Base-by-base conservation (phyloP, 2,113 vertebrate genomes). In the Cyprinodon brontotheroides region DNA sequence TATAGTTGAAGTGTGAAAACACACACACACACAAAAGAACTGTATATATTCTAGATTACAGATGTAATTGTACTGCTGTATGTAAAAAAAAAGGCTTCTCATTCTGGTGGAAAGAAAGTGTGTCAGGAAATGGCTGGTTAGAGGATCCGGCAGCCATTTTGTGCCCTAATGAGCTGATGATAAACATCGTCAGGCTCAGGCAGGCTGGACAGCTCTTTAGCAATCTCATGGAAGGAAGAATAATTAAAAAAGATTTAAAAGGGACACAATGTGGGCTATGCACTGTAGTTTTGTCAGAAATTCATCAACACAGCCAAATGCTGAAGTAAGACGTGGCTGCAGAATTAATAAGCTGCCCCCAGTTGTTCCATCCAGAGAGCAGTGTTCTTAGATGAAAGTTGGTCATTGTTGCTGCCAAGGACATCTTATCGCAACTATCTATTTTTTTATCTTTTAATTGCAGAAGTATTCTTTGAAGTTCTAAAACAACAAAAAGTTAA, bases 311-410 rank as follows among this genome's bases (percentile, higher is more conserved):
- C 65, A 70, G 76, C 40, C 8, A 62, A 59, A 66, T 38, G 70
- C 10, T 59, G 70, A 72, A 78, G 72, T 78, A 81, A 75, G 70
- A 65, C 74, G 47, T 72, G 47, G 72, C 83, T 50, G 71, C 71
- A 60, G 79, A 93, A 80, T 89, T 90, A 94, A 93, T 91, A 91
- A 93, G 93, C 88, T 74, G 62, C 82, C 87, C 89, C 85, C 87
- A 86, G 81, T 89, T 75, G 83, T 87, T 92, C 60, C 82, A 89
- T 80, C 60, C 84, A 75, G 80, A 90, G 74, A 72, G 72, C 59
- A 69, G 64, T 43, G 61, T 77, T 50, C n/a, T 3, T 63, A 89
- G 87, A 93, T 93, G 86, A 93, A 92, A 93, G 87, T 78, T 89
- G 86, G 91, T 78, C 87, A 90, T 92, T 91, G 91, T 87, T 76